Conservation (phyloP, 2,888 invertebrate species). For the Pimpla rufipes region DNA sequence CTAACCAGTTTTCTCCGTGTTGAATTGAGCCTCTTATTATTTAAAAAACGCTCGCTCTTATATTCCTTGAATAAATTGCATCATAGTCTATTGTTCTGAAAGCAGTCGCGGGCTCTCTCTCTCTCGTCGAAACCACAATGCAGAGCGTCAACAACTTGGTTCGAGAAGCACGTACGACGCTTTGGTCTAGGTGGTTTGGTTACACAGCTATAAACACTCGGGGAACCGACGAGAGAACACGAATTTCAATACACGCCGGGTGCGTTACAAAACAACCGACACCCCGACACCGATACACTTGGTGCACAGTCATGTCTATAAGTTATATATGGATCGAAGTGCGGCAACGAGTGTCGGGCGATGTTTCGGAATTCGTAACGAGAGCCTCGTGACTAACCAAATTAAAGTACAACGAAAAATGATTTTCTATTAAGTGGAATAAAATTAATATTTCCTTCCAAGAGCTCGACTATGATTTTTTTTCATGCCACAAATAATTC, state of each 20-base stretch:
- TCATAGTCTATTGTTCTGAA: constrained; percentile 42
- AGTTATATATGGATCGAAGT: background rate
- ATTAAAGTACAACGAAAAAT: too few species aligned
- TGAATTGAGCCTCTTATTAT: too few species aligned
- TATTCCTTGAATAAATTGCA: constrained; percentile 42
- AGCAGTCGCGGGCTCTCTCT: constrained; percentile 28
- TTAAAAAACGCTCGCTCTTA: constrained; percentile 10
- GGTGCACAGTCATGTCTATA: constrained; percentile 8
- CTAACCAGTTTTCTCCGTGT: too few species aligned
- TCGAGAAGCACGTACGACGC: constrained; percentile 65
- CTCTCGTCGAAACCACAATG: constrained; percentile 50
- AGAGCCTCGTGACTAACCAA: constrained; percentile 13
- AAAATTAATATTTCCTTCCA: too few species aligned
- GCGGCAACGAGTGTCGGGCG: constrained; percentile 7
- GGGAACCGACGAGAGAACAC: constrained; percentile 16
- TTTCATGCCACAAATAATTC: too few species aligned
- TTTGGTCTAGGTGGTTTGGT: constrained; percentile 63
- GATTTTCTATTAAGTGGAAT: too few species aligned
- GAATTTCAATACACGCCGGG: constrained; percentile 55
- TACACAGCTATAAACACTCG: constrained; percentile 62
- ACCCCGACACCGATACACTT: constrained; percentile 33
- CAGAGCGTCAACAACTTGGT: constrained; percentile 52
- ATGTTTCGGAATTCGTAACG: constrained; percentile 50
- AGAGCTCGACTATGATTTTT: too few species aligned
- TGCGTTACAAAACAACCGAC: constrained; percentile 54